phyloP scores from a whole-genome alignment of 2,797 vertebrate species.

The Chlorospingus flavigularis region DNA sequence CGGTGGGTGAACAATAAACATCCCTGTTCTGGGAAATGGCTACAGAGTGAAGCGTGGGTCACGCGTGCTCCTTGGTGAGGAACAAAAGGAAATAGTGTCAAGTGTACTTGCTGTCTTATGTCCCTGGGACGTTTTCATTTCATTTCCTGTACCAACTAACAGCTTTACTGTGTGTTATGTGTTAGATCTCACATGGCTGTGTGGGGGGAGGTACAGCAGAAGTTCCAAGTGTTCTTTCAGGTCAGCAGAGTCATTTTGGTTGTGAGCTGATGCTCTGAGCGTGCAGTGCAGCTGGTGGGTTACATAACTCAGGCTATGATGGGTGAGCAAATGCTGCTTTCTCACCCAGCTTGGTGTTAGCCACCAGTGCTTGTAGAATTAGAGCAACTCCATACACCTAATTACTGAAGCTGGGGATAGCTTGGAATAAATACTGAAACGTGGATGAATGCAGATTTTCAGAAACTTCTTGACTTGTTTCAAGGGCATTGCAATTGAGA shows the following conservation, averaged over 20 bases:
- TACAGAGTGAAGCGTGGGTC: background rate
- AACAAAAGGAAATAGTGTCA: background rate
- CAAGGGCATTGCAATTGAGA: background rate
- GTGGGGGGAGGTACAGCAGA: background rate
- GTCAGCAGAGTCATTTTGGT: background rate
- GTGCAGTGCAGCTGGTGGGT: background rate
- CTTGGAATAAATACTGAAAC: background rate
- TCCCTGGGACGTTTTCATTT: background rate
- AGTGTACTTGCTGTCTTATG: fast-evolving
- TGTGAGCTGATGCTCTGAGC: background rate
- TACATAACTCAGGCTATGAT: fast-evolving
- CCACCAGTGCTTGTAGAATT: background rate
- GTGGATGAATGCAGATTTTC: background rate
- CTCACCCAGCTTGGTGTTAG: background rate
- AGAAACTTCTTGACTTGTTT: background rate
- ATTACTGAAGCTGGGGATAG: background rate
- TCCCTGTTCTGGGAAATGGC: background rate
- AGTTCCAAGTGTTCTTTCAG: background rate
- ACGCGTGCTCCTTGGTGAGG: fast-evolving
- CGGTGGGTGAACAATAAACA: background rate
- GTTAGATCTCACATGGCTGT: fast-evolving
- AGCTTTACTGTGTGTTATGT: background rate
- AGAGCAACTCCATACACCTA: background rate
- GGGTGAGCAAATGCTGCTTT: background rate
- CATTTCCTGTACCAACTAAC: fast-evolving